Evolutionary conservation across 1,140 invertebrate genomes (phyloP), one percentile per base, ranked within the genome.

Genomic region (Philopotamus ludificatus): DNA sequence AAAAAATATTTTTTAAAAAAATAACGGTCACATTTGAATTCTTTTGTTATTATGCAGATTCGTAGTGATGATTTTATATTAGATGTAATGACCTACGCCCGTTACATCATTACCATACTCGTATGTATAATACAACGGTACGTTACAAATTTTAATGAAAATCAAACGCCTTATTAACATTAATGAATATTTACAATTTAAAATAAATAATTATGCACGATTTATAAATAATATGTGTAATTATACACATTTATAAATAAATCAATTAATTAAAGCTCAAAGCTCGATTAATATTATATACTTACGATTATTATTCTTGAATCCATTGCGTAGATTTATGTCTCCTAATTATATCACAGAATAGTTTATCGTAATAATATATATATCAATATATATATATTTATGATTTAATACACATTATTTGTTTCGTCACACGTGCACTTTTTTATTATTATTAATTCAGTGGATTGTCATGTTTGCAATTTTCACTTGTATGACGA

Each of bases 91-190:
- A 58, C 39, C 45, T 41, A n/a, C 45, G 39, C 23, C 55, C 55
- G 55, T 58, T 58, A 58, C 39, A 26, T 28, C 41, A 58, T 58
- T 58, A 39, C 34, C 55, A 58, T 58, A 34, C 51, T n/a, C 4
- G 12, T 16, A 2, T 42, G 53, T 1, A 34, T 55, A 39, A 41
- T 3, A 23, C 55, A 58, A 58, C 55, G 55, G 55, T 58, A 44
- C 12, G 39, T 58, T 44, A 34, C 39, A 39, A 39, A 22, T 58
- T 44, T 10, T 58, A 23, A 58, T 58, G n/a, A 20, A 8, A 58
- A 58, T 58, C 21, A 23, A 9, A 9, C 16, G 15, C 15, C 28
- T 4, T 4, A 26, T 7, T 34, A 39, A 4, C 18, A 47, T 47
- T 4, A 47, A 47, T 15, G 18, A 20, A 47, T 15, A 47, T 15